Percentiles rank a stretch among this genome's conserved stretches.
phyloP scores from a whole-genome alignment of 2,888 invertebrate species.

The Limnephilus auricula region DNA sequence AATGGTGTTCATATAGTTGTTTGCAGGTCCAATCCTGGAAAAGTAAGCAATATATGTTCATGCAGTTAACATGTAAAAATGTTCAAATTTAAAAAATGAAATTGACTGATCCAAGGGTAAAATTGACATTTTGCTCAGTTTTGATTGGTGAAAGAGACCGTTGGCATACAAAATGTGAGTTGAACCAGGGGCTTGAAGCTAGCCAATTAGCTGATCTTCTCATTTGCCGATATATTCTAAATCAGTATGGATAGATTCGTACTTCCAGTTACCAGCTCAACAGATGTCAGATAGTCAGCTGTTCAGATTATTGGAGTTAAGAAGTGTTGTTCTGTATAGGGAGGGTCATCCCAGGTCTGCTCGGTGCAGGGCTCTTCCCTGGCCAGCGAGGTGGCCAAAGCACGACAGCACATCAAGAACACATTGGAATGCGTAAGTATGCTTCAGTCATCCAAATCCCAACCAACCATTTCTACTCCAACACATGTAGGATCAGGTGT shows the following conservation, averaged over 20 bases:
- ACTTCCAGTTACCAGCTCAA: background rate
- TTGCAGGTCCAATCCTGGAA: too few species aligned
- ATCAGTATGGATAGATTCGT: background rate
- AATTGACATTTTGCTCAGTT: background rate
- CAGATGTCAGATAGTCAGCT: background rate
- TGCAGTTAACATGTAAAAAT: too few species aligned
- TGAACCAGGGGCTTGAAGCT: background rate
- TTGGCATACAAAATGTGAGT: background rate
- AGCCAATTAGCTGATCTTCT: background rate
- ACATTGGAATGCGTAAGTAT: constrained; percentile 84
- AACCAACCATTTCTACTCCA: background rate
- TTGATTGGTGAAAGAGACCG: background rate
- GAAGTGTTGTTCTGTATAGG: constrained; percentile 65
- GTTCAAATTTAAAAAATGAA: too few species aligned
- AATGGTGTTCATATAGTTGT: too few species aligned
- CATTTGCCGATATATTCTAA: background rate
- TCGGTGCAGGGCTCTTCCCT: constrained; percentile 79
- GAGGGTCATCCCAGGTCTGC: constrained; percentile 67
- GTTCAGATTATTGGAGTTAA: constrained; percentile 38
- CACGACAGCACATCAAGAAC: constrained; percentile 89
- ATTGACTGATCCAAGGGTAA: background rate
- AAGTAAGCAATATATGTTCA: too few species aligned
- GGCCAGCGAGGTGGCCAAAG: constrained; percentile 91
- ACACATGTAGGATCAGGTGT: background rate
- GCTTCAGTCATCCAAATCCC: background rate